Base-by-base conservation (phyloP, 1,140 invertebrate genomes). In the Monochamus saltuarius region DNA sequence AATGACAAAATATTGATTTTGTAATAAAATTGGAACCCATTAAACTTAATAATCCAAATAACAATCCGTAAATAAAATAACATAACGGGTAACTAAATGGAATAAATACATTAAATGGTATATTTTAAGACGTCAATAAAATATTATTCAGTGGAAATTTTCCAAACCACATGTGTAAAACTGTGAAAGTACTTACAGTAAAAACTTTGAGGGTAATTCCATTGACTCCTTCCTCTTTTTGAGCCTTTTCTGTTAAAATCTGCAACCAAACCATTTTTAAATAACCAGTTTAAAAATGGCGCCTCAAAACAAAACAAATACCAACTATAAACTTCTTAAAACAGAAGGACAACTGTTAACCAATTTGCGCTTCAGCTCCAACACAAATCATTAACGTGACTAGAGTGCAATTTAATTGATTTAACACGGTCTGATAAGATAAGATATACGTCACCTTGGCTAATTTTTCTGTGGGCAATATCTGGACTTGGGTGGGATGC, bases 391-490 rank as follows among this genome's bases (percentile, higher is more conserved):
- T 29, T 29, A 29, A 29, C 22, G 22, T 29, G 22, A 29, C 22
- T 29, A 6, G 22, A 29, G 22, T 29, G 22, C 22, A 29, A 29
- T 29, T 29, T 29, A 29, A 29, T 29, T 29, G 22, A 29, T 29
- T 29, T 29, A 29, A n/a, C 14, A 14, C 37, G 8, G 52, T 39
- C 17, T 47, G 53, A 62, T 64, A 68, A 67, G 22, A 59, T 56
- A 65, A 56, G 17, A 61, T 59, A 22, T 42, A 54, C 53, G 67
- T 78, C 77, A 86, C 85, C 80, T 89, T 87, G 14, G 85, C 81
- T 51, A 89, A 77, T 72, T 84, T 86, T 68, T 89, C 87, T 35
- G 89, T 80, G 1, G 88, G 86, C 58, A 87, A 79, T 64, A 89
- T 80, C 40, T 85, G 22, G 22, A 29, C 2, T 29, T 29, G 85